These are phyloP conservation scores for Caenorhabditis elegans DNA, from an alignment of 1,140 invertebrate genomes.

Conservation along the genomic window WBcel235 BX284606.5:16643001-16643500, in stretches of 20 bases:
- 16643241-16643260: neutral
- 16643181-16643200: conserved; percentile 30
- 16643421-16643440: conserved; percentile 42
- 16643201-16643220: neutral
- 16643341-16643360: conserved; percentile 33
- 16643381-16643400: conserved; percentile 2
- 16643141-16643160: conserved; percentile 28
- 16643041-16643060: neutral
- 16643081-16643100: neutral
- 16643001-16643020: conserved; percentile 16
- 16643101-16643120: neutral
- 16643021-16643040: conserved; percentile 1
- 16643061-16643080: neutral
- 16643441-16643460: conserved; percentile 34
- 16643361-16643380: conserved; percentile 9
- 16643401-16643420: neutral
- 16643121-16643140: neutral
- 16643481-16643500: conserved; percentile 36
- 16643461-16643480: conserved; percentile 36
- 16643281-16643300: neutral
- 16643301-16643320: conserved; percentile 22
- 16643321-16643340: conserved; percentile 47
- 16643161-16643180: conserved; percentile 29
- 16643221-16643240: neutral
- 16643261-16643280: neutral